Evolutionary conservation across 2,888 invertebrate species (phyloP), one percentile per base, ranked within the genome.

Genomic region (Melangyna quadrimaculata): DNA sequence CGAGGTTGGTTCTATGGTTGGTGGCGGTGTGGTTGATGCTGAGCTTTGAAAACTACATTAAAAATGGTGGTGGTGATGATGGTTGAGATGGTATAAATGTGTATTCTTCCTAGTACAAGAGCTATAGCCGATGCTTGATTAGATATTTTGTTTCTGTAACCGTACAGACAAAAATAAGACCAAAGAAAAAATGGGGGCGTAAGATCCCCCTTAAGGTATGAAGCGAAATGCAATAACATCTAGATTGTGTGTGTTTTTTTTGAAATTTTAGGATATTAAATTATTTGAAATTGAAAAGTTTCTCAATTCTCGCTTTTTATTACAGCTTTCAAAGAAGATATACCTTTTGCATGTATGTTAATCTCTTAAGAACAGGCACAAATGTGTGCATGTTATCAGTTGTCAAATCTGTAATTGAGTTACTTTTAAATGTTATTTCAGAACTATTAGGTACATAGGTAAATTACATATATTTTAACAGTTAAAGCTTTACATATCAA

Each of bases 1-100:
- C 84, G 84, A 84, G 84, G 84, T 84, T 84, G 79, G 78, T 32
- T 57, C 79, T 84, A n/a, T 84, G 75, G 63, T 65, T 65, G 45
- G 29, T 65, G 19, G 43, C 27, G 24, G 51, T 51, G 69, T 73
- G 78, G 73, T 78, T 70, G 78, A 70, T 78, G 69, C 72, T 67
- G 43, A 57, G 67, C 69, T 75, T 79, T 59, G 51, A 79, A 72
- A 71, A 75, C 32, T 67, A 53, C 37, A n/a, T 43, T 17, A 43
- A 48, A 35, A 6, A 19, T 57, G 12, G 29, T 57, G 57, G 35
- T 35, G 19, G 40, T 71, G 35, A 8, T 53, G 10, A 10, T 29
- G 9, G n/a, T 29, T n/a, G 19, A 8, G 29, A 2, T 78, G 65
- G 40, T 43, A n/a, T n/a, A n/a, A n/a, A n/a, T 48, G 51, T 48